A percentile compares a stretch with the other conserved stretches of the same genome.
These are phyloP conservation scores for Drosophila ohnishii DNA, from an alignment of 1,140 invertebrate genomes.

Conservation along the genomic window DNA sequence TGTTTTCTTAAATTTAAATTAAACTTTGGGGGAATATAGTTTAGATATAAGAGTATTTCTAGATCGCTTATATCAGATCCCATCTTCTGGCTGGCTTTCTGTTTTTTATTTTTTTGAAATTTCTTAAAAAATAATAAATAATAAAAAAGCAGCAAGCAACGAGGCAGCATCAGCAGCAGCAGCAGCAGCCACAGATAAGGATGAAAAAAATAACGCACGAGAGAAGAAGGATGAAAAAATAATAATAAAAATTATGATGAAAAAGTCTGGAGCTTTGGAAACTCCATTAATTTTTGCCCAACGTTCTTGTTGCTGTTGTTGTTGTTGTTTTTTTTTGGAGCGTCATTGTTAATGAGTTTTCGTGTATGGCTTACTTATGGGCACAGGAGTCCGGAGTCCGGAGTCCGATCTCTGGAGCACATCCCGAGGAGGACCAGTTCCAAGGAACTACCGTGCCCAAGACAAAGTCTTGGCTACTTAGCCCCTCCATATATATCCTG, in stretches of 20 bases:
- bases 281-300: slow-evolving; percentile 77
- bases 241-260: slow-evolving; percentile 77
- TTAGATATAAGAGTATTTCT: background rate
- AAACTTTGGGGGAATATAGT: background rate
- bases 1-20: background rate
- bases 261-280: slow-evolving; percentile 66
- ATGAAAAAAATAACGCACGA: slow-evolving; percentile 29
- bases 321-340: slow-evolving; percentile 52
- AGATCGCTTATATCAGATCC: background rate
- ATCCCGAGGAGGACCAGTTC: slow-evolving; percentile 53
- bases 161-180: slow-evolving; percentile 31
- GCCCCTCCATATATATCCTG: slow-evolving; percentile 20
- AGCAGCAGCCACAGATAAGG: slow-evolving; percentile 43
- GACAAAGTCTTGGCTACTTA: slow-evolving; percentile 59
- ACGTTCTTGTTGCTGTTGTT: slow-evolving; percentile 21
- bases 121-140: slow-evolving; percentile 75
- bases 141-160: slow-evolving; percentile 50
- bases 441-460: slow-evolving; percentile 67
- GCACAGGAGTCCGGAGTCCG: background rate
- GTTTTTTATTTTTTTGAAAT: slow-evolving; percentile 21
- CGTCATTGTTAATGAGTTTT: slow-evolving; percentile 82
- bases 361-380: slow-evolving; percentile 80
- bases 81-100: background rate
- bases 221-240: slow-evolving; percentile 46
- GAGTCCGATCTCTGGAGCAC: slow-evolving; percentile 4